These are phyloP conservation scores for Phrynocephalus vlangalii DNA, from an alignment of 2,797 vertebrate genomes.

Conservation along the genomic window DNA sequence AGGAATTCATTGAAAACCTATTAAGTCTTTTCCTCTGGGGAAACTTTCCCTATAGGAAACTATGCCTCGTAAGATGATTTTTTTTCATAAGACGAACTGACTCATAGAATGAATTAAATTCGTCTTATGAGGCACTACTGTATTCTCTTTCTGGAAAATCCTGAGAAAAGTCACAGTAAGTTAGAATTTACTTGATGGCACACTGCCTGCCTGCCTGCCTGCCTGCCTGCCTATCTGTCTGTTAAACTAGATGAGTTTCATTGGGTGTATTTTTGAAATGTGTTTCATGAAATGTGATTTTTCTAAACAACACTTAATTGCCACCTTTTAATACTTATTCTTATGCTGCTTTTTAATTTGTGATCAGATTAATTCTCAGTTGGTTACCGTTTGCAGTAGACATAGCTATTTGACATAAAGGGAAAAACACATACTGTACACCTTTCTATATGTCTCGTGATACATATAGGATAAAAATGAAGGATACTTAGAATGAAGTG, in stretches of 20 bases:
- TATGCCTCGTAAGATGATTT: too few species aligned
- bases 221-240: too few species aligned
- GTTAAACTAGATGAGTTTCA: not conserved
- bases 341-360: not conserved
- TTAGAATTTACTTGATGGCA: too few species aligned
- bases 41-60: too few species aligned
- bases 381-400: constrained; percentile 10
- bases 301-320: not conserved
- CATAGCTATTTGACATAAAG: not conserved
- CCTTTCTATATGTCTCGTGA: not conserved
- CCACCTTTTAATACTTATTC: constrained; percentile 25
- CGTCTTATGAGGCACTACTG: too few species aligned
- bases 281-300: constrained; percentile 27
- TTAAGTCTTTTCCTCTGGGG: too few species aligned
- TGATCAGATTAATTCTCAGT: not conserved
- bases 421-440: not conserved
- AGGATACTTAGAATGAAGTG: not conserved
- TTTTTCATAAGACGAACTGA: too few species aligned
- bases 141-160: too few species aligned
- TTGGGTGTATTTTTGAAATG: constrained; percentile 15
- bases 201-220: too few species aligned
- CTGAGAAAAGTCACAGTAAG: too few species aligned
- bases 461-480: constrained; percentile 20
- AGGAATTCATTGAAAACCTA: too few species aligned
- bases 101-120: too few species aligned